Base-by-base conservation (phyloP, 1,140 invertebrate genomes). In the Leguminivora glycinivorella region DNA sequence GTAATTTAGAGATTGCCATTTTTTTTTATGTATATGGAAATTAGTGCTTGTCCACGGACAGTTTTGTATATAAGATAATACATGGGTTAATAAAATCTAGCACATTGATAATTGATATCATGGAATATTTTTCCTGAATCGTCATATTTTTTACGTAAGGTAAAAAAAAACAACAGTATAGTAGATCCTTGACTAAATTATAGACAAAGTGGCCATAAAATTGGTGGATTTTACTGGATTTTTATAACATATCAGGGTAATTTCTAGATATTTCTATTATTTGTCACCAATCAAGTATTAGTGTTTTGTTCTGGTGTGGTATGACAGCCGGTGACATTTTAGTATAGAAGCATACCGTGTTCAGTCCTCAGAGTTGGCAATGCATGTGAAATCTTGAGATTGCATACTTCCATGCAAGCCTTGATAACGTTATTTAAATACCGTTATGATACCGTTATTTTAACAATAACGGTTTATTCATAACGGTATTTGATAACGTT, bases 301-400 rank as follows among this genome's bases (percentile, higher is more conserved):
- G n/a, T 22, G 47, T 52, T 52, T 52, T 52, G 47, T 52, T 52
- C 47, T 52, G 47, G 47, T 52, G 47, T 52, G 47, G 47, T 52
- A 52, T 22, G 47, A 52, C 47, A 52, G 17, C 47, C 47, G 47
- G 47, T 52, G 47, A 52, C 47, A 22, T 52, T 52, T 22, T 52
- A 52, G 47, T 47, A 47, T 47, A 19, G 47, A 52, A 52, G 47
- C 17, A 52, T 52, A 22, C 47, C 47, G 47, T 52, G 47, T 52
- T 47, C 14, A 52, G 47, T 52, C 47, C 47, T 52, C 47, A 52
- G 47, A 52, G 47, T 52, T 52, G 47, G 47, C 47, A 52, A 52
- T 52, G 47, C 47, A 52, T 52, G 47, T 52, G 47, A 52, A 52
- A 52, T 52, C 47, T 52, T 52, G 47, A 52, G 47, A 52, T 52